Conservation (phyloP, 2,888 invertebrate species). For the Cataglyphis cursor region DNA sequence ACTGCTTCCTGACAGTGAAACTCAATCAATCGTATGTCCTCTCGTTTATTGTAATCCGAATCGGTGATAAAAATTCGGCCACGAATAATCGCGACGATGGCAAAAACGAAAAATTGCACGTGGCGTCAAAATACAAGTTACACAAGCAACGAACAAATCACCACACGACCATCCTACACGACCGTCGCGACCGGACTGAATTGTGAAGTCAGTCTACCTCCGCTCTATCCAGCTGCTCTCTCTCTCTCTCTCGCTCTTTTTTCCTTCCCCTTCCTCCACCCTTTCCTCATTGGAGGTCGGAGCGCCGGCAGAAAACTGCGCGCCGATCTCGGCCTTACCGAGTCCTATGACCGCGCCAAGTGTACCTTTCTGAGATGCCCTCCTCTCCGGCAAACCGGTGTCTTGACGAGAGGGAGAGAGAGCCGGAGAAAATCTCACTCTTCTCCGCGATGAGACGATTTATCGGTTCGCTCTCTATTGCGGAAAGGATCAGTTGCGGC, state of each 20-base stretch:
- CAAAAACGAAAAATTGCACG: conserved; percentile 57
- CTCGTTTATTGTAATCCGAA: background rate
- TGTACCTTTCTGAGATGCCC: conserved; percentile 65
- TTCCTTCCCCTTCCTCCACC: background rate
- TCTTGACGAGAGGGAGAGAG: background rate
- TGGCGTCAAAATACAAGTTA: conserved; percentile 55
- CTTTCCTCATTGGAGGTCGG: background rate
- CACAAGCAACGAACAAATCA: conserved; percentile 42
- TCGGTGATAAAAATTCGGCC: conserved; percentile 19
- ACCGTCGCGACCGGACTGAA: conserved; percentile 74
- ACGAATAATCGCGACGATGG: background rate
- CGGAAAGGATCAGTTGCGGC: conserved; percentile 21
- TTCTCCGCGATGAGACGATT: conserved; percentile 49
- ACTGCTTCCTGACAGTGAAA: background rate
- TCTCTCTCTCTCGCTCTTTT: conserved; percentile 36
- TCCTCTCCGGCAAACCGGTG: conserved; percentile 44
- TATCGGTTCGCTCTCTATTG: conserved; percentile 1
- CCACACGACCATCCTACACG: conserved; percentile 72
- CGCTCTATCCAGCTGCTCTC: conserved; percentile 56
- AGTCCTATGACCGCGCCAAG: conserved; percentile 65
- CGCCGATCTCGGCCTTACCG: conserved; percentile 42
- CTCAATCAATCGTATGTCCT: background rate
- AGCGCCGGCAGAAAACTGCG: conserved; percentile 23
- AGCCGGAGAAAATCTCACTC: conserved; percentile 25
- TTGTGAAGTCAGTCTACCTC: conserved; percentile 69